A percentile compares a stretch with the other conserved stretches of the same genome.
Evolutionary conservation across 2,888 invertebrate species (phyloP).

Genomic region (Pachymerium ferrugineum): DNA sequence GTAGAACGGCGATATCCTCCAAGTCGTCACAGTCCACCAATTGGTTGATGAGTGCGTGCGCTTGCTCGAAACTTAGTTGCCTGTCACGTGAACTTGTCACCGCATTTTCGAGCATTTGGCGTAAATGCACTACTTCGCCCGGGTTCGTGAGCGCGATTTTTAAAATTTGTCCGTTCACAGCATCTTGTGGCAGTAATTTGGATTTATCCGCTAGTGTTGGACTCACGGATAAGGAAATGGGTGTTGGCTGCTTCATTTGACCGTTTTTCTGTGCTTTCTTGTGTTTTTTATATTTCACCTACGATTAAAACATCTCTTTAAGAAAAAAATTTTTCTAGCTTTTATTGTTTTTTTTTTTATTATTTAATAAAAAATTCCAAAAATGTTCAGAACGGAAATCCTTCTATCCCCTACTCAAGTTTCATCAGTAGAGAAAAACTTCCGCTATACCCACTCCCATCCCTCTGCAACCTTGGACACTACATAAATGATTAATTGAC

Average conservation of each 20-base stretch:
- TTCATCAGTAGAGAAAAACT: too few species aligned
- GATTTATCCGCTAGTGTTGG: conserved; percentile 19
- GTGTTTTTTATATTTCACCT: conserved; percentile 96
- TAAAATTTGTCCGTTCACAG: conserved; percentile 85
- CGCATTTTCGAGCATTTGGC: conserved; percentile 79
- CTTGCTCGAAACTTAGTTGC: conserved; percentile 68
- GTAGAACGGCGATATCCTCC: conserved; percentile 87
- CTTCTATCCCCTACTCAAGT: too few species aligned
- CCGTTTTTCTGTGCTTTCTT: conserved; percentile 66
- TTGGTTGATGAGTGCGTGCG: conserved; percentile 81
- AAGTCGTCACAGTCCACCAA: conserved; percentile 95
- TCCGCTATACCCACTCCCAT: too few species aligned
- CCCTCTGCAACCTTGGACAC: too few species aligned
- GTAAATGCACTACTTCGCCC: conserved; percentile 80
- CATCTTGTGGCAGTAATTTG: conserved; percentile 32
- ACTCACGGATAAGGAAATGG: neutral
- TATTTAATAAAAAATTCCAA: too few species aligned
- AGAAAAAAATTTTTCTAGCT: too few species aligned
- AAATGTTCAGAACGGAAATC: too few species aligned
- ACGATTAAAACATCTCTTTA: neutral
- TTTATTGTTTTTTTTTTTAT: too few species aligned
- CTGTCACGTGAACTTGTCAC: conserved; percentile 72
- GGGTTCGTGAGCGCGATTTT: conserved; percentile 92
- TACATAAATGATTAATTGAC: too few species aligned
- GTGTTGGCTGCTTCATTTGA: conserved; percentile 43